phyloP scores from a whole-genome alignment of 2,113 vertebrate species.

The Menidia beryllina region DNA sequence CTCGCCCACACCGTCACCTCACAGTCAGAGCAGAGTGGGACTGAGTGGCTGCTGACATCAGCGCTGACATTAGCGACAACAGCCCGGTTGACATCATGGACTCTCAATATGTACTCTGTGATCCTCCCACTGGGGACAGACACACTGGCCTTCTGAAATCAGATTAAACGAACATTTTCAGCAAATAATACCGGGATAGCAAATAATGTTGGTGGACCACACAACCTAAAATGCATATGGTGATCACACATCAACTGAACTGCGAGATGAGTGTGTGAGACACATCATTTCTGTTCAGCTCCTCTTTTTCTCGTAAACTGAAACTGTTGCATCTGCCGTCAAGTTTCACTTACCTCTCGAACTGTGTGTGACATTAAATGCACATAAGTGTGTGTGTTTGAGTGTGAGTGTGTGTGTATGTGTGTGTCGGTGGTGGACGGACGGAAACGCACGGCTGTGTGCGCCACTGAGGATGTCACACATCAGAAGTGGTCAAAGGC shows the following conservation, averaged over 20 bases:
- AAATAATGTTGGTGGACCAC: neutral
- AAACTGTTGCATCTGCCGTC: conserved; percentile 66
- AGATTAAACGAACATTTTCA: conserved; percentile 21
- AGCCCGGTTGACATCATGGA: conserved; percentile 3
- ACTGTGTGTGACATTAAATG: conserved; percentile 28
- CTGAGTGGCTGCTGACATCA: neutral
- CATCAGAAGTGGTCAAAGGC: conserved; percentile 49
- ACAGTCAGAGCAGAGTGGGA: conserved; percentile 58
- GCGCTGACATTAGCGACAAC: neutral
- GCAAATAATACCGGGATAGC: neutral
- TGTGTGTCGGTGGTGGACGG: neutral
- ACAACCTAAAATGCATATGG: conserved; percentile 7
- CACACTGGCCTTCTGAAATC: conserved; percentile 56
- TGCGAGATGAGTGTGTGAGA: conserved; percentile 18
- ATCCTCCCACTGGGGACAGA: conserved; percentile 75
- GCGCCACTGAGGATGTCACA: neutral
- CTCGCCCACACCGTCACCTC: conserved; percentile 66
- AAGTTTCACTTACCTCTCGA: conserved; percentile 68
- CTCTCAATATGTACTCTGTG: conserved; percentile 58
- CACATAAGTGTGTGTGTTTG: conserved; percentile 9
- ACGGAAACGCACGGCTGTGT: conserved; percentile 10
- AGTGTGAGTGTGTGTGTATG: conserved; percentile 17
- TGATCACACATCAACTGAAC: neutral
- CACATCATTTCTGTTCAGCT: conserved; percentile 75
- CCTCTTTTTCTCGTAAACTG: conserved; percentile 77